Conservation (phyloP, 2,888 invertebrate genomes). For the Nomada goodeniana region DNA sequence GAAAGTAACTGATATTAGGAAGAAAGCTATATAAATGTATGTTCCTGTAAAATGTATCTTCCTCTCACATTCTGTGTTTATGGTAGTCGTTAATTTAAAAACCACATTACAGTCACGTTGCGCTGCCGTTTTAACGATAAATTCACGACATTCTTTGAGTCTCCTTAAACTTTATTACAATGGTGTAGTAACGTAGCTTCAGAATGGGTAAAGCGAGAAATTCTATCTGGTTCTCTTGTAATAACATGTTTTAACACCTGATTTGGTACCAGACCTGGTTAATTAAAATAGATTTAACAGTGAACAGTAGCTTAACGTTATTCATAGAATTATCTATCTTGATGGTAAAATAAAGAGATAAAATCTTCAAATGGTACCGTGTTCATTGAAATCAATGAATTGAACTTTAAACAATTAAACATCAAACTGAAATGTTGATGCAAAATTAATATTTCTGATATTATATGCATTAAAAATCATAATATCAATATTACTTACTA, state of each 20-base stretch:
- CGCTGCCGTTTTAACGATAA: neutral
- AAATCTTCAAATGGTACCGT: too few relatives aligned
- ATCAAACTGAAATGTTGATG: neutral
- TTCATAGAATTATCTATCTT: neutral
- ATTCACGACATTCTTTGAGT: neutral
- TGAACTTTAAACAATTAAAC: neutral
- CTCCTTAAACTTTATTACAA: conserved; percentile 13
- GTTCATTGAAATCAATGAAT: neutral
- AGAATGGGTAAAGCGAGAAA: neutral
- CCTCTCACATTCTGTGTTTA: neutral
- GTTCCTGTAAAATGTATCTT: neutral
- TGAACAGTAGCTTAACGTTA: neutral
- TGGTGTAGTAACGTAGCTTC: neutral
- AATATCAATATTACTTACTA: neutral
- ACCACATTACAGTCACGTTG: neutral
- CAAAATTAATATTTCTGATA: neutral
- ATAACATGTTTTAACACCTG: neutral
- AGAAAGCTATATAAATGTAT: neutral
- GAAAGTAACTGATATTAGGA: neutral
- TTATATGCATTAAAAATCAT: neutral
- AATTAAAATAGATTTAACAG: neutral
- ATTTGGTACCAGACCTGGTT: neutral
- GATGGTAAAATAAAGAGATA: neutral
- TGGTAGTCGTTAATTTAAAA: neutral
- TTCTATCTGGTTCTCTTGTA: neutral